Conservation (phyloP, 2,888 invertebrate species). For the Drosophila eohydei region DNA sequence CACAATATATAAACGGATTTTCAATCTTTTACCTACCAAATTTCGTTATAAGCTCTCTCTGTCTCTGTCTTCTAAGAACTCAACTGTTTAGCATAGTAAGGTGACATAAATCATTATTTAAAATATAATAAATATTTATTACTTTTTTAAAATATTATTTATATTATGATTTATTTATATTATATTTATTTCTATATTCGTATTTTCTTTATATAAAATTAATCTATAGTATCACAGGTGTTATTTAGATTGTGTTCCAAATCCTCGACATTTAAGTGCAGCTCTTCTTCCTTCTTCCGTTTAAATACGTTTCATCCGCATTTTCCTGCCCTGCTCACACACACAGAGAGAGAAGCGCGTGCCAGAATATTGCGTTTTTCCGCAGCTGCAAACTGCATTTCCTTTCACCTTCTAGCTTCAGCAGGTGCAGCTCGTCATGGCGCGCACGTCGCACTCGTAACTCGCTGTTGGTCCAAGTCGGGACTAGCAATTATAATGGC, state of each 20-base stretch:
- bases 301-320: conserved; percentile 43
- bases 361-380: conserved; percentile 41
- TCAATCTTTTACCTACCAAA: too few relatives aligned
- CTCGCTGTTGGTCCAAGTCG: conserved; percentile 57
- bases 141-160: too few relatives aligned
- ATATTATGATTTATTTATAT: too few relatives aligned
- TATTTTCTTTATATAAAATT: not conserved
- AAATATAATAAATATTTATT: too few relatives aligned
- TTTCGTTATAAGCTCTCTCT: too few relatives aligned
- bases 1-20: too few relatives aligned
- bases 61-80: too few relatives aligned
- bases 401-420: conserved; percentile 19
- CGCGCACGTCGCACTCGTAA: conserved; percentile 44
- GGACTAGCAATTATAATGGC: conserved; percentile 69
- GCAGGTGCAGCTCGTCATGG: conserved; percentile 11
- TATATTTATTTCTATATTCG: not conserved
- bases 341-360: conserved; percentile 21
- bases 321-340: conserved; percentile 26
- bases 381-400: conserved; percentile 27
- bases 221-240: conserved; percentile 28
- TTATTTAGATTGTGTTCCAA: conserved; percentile 21
- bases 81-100: too few relatives aligned
- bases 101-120: too few relatives aligned
- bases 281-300: conserved; percentile 3
- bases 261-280: conserved; percentile 32